A percentile compares a stretch with the other conserved stretches of the same genome.
These are phyloP conservation scores for Macrosteles quadrilineatus DNA, from an alignment of 1,140 invertebrate species.

Conservation along the genomic window DNA sequence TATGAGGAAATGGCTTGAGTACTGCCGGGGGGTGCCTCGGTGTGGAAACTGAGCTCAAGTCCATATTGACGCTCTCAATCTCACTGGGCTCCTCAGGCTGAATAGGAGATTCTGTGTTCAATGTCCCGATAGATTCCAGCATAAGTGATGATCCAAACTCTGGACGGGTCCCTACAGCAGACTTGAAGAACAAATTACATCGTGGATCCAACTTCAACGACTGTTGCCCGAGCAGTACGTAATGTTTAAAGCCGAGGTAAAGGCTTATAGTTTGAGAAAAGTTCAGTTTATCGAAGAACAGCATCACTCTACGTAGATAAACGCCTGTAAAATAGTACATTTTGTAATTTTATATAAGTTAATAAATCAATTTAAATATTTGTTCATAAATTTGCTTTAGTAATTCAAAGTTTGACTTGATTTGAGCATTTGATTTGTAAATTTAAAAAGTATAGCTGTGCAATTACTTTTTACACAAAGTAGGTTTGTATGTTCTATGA, in stretches of 20 bases:
- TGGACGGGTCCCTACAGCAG: constrained; percentile 14
- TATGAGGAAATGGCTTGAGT: background rate
- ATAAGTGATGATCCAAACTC: constrained; percentile 35
- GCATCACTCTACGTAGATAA: constrained; percentile 75
- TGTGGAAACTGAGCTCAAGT: constrained; percentile 34
- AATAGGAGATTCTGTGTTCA: constrained; percentile 34
- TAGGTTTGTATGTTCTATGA: too few relatives aligned
- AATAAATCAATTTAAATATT: too few relatives aligned
- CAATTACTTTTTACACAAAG: too few relatives aligned
- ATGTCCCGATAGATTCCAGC: constrained; percentile 52
- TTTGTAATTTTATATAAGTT: too few relatives aligned
- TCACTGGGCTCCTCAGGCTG: background rate
- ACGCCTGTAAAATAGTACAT: constrained; percentile 68
- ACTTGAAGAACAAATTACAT: constrained; percentile 19
- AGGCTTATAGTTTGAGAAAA: constrained; percentile 76
- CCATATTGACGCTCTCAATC: constrained; percentile 46
- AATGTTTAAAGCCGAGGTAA: constrained; percentile 64
- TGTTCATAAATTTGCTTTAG: too few relatives aligned
- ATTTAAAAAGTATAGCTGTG: too few relatives aligned
- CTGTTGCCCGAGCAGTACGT: constrained; percentile 57
- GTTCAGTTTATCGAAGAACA: constrained; percentile 78
- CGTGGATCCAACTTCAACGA: constrained; percentile 12
- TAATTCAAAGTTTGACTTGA: too few relatives aligned
- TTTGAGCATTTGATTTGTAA: too few relatives aligned
- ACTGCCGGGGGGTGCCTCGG: background rate